Evolutionary conservation across 2,888 invertebrate species (phyloP).

Genomic region (Limnephilus rhombicus): DNA sequence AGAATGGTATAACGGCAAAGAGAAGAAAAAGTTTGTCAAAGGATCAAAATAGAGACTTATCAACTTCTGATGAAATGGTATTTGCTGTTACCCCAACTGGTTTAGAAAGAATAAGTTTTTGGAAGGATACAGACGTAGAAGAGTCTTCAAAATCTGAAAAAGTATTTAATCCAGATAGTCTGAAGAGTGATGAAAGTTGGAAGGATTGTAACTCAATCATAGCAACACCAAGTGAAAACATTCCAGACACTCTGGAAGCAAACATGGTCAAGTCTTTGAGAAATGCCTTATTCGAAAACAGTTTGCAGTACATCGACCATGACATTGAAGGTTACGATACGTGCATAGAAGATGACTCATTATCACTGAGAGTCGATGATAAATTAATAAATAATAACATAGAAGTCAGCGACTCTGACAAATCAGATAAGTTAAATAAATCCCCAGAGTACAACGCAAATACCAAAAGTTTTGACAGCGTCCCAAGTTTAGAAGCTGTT

Average conservation of each 20-base stretch:
- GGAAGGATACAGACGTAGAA: conserved; percentile 72
- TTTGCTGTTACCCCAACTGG: conserved; percentile 77
- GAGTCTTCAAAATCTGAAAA: conserved; percentile 60
- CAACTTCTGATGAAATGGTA: conserved; percentile 78
- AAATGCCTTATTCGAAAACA: conserved; percentile 70
- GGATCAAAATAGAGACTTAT: conserved; percentile 76
- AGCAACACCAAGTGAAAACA: conserved; percentile 70
- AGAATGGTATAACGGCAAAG: conserved; percentile 67
- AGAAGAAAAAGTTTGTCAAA: conserved; percentile 71
- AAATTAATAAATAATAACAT: conserved; percentile 61
- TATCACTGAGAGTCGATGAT: conserved; percentile 66
- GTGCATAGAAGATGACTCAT: conserved; percentile 80
- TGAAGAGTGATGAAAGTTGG: conserved; percentile 75
- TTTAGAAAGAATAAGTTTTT: conserved; percentile 76
- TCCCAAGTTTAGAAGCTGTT: neutral
- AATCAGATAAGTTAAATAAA: conserved; percentile 44
- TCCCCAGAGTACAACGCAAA: conserved; percentile 10
- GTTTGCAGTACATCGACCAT: conserved; percentile 75
- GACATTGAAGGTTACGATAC: conserved; percentile 80
- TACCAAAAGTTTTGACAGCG: neutral
- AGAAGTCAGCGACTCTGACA: conserved; percentile 50
- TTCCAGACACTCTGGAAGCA: conserved; percentile 71
- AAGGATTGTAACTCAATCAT: conserved; percentile 73
- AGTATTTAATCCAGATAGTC: conserved; percentile 68
- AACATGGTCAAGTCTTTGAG: conserved; percentile 71